These are phyloP conservation scores for Tenebrosternarchus preto DNA, from an alignment of 2,113 vertebrate genomes.

Conservation along the genomic window DNA sequence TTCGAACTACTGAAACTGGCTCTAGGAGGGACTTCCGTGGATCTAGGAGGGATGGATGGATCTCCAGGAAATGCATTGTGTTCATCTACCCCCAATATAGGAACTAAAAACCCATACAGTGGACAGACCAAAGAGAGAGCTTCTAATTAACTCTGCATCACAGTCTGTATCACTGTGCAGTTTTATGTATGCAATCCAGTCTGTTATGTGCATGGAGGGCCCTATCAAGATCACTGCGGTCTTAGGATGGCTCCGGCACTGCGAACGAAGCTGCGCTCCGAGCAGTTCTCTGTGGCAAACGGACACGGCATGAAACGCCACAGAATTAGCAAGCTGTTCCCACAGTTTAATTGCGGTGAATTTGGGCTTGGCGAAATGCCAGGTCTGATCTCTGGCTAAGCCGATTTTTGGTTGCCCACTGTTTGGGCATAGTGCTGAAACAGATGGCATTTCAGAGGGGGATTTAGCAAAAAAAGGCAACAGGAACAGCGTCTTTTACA, in stretches of 20 bases:
- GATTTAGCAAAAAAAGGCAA: constrained; percentile 9
- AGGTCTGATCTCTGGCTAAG: constrained; percentile 58
- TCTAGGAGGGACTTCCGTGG: no score
- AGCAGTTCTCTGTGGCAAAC: constrained; percentile 20
- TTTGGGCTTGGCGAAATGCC: constrained; percentile 38
- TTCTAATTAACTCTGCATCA: constrained; percentile 13
- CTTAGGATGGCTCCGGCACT: background rate
- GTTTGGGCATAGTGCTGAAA: constrained; percentile 40
- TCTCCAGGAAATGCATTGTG: no score
- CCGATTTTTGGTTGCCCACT: constrained; percentile 50
- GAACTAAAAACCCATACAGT: no score
- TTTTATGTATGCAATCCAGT: background rate
- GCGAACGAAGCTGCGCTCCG: constrained; percentile 17
- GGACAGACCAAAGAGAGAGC: background rate
- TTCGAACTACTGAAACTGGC: no score
- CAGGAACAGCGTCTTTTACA: constrained; percentile 6
- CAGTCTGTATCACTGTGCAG: background rate
- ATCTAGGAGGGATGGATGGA: no score
- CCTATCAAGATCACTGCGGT: background rate
- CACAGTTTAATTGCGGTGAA: constrained; percentile 50
- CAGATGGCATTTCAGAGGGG: constrained; percentile 55
- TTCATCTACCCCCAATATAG: no score
- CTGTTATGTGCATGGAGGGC: background rate
- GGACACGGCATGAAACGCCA: background rate
- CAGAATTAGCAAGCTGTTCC: constrained; percentile 50